Conservation (phyloP, 1,140 invertebrate genomes). For the Tribolium madens region DNA sequence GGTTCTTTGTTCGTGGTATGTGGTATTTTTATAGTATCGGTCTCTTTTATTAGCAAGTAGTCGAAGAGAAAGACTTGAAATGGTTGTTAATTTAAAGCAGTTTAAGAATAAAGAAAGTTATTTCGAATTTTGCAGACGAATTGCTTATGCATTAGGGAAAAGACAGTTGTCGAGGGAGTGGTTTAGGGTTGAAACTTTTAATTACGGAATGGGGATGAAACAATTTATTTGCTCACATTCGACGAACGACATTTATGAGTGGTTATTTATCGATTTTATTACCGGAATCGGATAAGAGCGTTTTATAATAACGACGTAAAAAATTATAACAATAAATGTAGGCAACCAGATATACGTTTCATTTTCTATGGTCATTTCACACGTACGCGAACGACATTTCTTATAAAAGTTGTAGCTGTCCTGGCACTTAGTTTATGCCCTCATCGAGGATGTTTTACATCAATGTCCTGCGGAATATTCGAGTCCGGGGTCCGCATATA, state of each 20-base stretch:
- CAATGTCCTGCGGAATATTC: constrained; percentile 47
- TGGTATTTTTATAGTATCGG: background rate
- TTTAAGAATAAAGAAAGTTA: constrained; percentile 16
- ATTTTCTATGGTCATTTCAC: too few relatives aligned
- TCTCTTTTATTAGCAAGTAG: constrained; percentile 12
- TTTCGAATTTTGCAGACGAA: background rate
- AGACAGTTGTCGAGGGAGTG: constrained; percentile 37
- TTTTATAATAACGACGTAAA: too few relatives aligned
- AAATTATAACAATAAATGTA: constrained; percentile 27
- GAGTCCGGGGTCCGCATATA: constrained; percentile 58
- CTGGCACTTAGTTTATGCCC: constrained; percentile 16
- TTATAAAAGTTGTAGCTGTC: constrained; percentile 35
- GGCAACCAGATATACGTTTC: constrained; percentile 41
- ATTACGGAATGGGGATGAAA: constrained; percentile 38
- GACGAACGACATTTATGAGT: background rate
- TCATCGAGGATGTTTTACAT: constrained; percentile 46
- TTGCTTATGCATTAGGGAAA: constrained; percentile 38
- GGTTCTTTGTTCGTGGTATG: background rate
- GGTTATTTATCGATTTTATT: constrained; percentile 35
- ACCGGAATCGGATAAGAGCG: background rate
- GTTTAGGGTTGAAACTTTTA: constrained; percentile 36
- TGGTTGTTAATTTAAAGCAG: constrained; percentile 10
- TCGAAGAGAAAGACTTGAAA: background rate
- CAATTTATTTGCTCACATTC: constrained; percentile 36
- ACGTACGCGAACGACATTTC: constrained; percentile 10